Percentiles rank a stretch among this genome's conserved stretches.
Conservation (phyloP, 2,888 invertebrate species). For the Xanthorhoe designata region DNA sequence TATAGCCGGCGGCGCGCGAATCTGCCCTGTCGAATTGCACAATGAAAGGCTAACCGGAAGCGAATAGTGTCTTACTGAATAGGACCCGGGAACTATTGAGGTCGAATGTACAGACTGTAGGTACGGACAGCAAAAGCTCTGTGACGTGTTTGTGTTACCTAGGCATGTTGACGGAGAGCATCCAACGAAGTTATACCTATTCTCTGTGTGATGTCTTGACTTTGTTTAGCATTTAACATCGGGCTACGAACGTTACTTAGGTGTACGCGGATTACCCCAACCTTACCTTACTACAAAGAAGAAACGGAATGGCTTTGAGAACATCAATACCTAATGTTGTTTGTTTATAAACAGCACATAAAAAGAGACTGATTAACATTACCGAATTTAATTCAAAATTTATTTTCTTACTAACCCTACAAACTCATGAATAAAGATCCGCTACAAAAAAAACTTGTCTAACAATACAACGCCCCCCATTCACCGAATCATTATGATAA, state of each 20-base stretch:
- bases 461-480: conserved; percentile 85
- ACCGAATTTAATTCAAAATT: conserved; percentile 4
- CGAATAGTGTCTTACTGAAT: conserved; percentile 78
- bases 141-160: conserved; percentile 16
- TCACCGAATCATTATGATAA: conserved; percentile 66
- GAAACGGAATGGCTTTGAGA: too few relatives aligned
- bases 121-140: conserved; percentile 56
- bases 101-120: conserved; percentile 53
- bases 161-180: conserved; percentile 3
- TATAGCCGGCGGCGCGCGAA: conserved; percentile 78
- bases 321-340: not conserved
- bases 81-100: conserved; percentile 76
- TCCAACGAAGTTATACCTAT: conserved; percentile 9
- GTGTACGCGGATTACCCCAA: too few relatives aligned
- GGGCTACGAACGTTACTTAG: not conserved
- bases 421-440: conserved; percentile 48
- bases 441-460: conserved; percentile 73
- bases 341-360: not conserved
- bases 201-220: not conserved
- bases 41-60: conserved; percentile 82
- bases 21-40: conserved; percentile 77
- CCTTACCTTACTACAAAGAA: not conserved
- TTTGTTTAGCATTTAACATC: not conserved
- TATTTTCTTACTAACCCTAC: conserved; percentile 55
- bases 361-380: not conserved